These are phyloP conservation scores for Diabrotica balteata DNA, from an alignment of 2,888 invertebrate genomes.

Conservation along the genomic window DNA sequence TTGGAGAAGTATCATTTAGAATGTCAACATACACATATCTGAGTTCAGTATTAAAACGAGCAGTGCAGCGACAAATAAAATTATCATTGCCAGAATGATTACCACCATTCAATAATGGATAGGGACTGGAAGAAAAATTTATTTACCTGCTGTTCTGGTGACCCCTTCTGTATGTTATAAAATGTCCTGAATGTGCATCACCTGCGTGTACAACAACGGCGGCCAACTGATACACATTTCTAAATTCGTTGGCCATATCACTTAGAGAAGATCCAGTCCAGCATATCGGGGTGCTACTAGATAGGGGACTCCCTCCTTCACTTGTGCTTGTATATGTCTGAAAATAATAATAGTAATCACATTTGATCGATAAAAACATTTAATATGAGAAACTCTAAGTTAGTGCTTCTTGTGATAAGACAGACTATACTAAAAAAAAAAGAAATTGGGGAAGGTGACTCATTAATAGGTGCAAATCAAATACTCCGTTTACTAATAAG, in stretches of 20 bases:
- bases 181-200: slow-evolving; percentile 90
- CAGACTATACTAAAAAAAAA: too few species aligned
- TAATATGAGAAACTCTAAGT: neutral
- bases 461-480: too few species aligned
- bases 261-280: slow-evolving; percentile 53
- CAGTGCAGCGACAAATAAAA: too few species aligned
- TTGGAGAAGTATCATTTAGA: too few species aligned
- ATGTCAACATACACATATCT: too few species aligned
- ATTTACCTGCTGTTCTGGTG: slow-evolving; percentile 59
- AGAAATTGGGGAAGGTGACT: too few species aligned
- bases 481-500: too few species aligned
- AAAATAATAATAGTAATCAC: slow-evolving; percentile 18
- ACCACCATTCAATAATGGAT: too few species aligned
- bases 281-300: slow-evolving; percentile 60
- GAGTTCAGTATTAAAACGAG: too few species aligned
- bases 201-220: slow-evolving; percentile 93
- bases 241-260: slow-evolving; percentile 59
- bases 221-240: slow-evolving; percentile 76
- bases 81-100: too few species aligned
- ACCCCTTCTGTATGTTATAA: slow-evolving; percentile 89
- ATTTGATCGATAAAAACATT: neutral
- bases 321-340: slow-evolving; percentile 60
- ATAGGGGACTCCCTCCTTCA: slow-evolving; percentile 65
- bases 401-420: too few species aligned
- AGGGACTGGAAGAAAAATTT: too few species aligned